Percentiles rank a stretch among this genome's conserved stretches.
These are phyloP conservation scores for Nestor notabilis DNA, from an alignment of 2,113 vertebrate genomes.

Conservation along the genomic window DNA sequence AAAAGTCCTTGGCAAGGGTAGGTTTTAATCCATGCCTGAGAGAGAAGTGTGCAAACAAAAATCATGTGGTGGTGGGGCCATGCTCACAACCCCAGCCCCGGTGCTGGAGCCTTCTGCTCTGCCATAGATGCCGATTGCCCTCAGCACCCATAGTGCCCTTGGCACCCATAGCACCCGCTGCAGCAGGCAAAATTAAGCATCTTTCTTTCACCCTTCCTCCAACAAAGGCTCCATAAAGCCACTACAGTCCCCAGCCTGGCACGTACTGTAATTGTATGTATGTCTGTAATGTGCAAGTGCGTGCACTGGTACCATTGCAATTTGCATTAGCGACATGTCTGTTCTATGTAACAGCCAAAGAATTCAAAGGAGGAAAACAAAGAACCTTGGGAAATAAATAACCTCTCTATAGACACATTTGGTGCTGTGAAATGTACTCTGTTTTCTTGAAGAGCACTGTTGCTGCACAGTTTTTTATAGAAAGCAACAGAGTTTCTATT, in stretches of 20 bases:
- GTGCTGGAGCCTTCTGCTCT: not conserved
- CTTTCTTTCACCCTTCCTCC: not conserved
- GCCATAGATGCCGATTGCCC: rapidly evolving
- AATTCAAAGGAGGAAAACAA: not conserved
- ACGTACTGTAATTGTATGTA: not conserved
- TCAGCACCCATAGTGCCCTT: rapidly evolving
- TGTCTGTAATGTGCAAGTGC: not conserved
- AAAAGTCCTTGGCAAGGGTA: not conserved
- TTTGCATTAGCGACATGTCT: not conserved
- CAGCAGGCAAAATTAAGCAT: not conserved
- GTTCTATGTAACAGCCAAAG: not conserved
- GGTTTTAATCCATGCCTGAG: not conserved
- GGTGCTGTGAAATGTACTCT: constrained; percentile 28
- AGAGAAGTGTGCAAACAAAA: not conserved
- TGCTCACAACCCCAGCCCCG: not conserved
- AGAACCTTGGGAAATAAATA: not conserved
- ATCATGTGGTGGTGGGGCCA: not conserved
- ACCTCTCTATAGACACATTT: not conserved
- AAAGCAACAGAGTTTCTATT: not conserved
- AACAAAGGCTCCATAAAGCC: not conserved
- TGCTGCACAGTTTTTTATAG: not conserved
- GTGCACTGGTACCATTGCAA: not conserved
- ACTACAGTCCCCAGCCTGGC: not conserved
- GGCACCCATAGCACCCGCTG: not conserved
- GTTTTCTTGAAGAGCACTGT: not conserved